Evolutionary conservation across 2,888 invertebrate species (phyloP), one percentile per base, ranked within the genome.

Genomic region (Allolobophora icterica): DNA sequence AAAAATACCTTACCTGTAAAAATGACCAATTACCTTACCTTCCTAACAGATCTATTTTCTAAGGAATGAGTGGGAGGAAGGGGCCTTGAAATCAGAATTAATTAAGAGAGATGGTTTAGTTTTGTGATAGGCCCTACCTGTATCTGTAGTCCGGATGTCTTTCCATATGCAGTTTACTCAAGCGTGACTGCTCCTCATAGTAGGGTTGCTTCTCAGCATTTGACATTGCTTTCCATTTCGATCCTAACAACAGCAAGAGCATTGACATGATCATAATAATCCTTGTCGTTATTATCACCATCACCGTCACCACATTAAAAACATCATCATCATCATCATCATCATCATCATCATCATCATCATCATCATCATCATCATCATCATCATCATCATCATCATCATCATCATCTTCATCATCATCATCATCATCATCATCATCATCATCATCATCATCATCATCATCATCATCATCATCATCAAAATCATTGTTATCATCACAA

Each of bases 211-310:
- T 92, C 45, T 92, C 93, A 11, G 91, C 91, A 58, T 92, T 93
- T 33, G 98, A 97, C 99, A 99, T 99, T 19, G 97, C 97, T 96
- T 99, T 99, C 99, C 99, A 99, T 94, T 98, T 97, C 33, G 99
- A 98, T 30, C 99, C 99, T 96, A 71, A 4, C 4, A 71, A 33
- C 87, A 87, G 11, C 71, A n/a, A n/a, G 11, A 71, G 1, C 71
- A n/a, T n/a, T n/a, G 1, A 11, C 6, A 71, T n/a, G 8, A 71
- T n/a, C 71, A n/a, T n/a, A 30, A 71, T 71, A 11, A 71, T n/a
- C 71, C 30, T 1, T 19, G 13, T 45, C n/a, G 13, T n/a, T n/a
- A 8, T n/a, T n/a, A n/a, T n/a, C n/a, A 8, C n/a, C 71, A n/a
- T n/a, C n/a, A 8, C n/a, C 71, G 13, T n/a, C 71, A 71, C n/a